Conservation (phyloP, 2,113 vertebrate species). For the Pogona vitticeps region DNA sequence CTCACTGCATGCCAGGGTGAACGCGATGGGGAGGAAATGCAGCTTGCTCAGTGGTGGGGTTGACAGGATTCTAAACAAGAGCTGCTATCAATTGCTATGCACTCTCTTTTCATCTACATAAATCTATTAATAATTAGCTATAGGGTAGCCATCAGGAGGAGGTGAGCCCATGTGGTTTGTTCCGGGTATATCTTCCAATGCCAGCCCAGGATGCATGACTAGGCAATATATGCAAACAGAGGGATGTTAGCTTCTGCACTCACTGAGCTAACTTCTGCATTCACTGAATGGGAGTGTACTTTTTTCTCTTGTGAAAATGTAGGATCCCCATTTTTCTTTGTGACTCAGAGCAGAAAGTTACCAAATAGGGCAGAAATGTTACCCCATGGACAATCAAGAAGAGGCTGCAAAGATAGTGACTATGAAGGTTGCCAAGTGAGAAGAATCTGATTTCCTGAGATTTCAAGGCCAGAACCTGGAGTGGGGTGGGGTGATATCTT, state of each 20-base stretch:
- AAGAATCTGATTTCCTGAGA: no score
- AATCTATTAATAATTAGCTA: constrained; percentile 10
- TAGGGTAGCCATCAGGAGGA: background rate
- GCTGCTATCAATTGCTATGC: constrained; percentile 1
- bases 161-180: background rate
- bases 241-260: background rate
- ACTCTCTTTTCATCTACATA: background rate
- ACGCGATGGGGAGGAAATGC: background rate
- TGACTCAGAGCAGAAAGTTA: background rate
- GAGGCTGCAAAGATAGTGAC: background rate
- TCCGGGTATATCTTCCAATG: background rate
- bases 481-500: no score
- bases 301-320: background rate
- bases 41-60: background rate
- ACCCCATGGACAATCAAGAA: background rate
- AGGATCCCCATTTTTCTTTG: background rate
- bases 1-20: background rate
- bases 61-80: background rate
- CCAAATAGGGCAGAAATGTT: background rate
- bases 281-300: background rate
- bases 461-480: no score
- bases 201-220: background rate
- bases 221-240: background rate
- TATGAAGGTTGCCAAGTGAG: background rate
- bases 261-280: background rate